These are phyloP conservation scores for Drosophila oshimai DNA, from an alignment of 1,140 invertebrate genomes.

Conservation along the genomic window DNA sequence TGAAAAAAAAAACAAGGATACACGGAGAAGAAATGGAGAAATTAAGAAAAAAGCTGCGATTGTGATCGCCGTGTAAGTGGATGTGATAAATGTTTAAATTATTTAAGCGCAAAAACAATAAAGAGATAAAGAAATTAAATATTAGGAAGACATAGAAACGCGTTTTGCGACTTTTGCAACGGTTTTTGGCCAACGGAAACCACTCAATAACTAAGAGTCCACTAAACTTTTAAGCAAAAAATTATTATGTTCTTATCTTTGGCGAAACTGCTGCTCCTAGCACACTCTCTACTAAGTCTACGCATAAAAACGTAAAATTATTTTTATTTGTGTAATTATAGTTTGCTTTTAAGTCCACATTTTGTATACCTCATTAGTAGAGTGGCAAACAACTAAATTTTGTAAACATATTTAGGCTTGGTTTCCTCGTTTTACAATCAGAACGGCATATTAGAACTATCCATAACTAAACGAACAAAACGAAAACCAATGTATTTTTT, in stretches of 20 bases:
- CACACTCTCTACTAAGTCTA: conserved; percentile 30
- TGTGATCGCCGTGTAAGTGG: conserved; percentile 80
- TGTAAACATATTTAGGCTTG: conserved; percentile 49
- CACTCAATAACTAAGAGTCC: conserved; percentile 64
- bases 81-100: conserved; percentile 82
- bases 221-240: conserved; percentile 65
- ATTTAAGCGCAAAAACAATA: conserved; percentile 75
- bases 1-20: conserved; percentile 1
- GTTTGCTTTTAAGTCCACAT: conserved; percentile 58
- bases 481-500: conserved; percentile 70
- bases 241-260: conserved; percentile 56
- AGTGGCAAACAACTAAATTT: conserved; percentile 73
- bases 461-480: conserved; percentile 25
- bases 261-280: conserved; percentile 62
- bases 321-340: conserved; percentile 44
- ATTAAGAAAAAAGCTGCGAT: conserved; percentile 68
- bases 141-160: conserved; percentile 55
- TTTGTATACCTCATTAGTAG: conserved; percentile 76
- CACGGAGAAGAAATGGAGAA: conserved; percentile 6
- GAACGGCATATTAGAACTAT: conserved; percentile 25
- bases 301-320: conserved; percentile 15
- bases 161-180: conserved; percentile 71
- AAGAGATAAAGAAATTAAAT: conserved; percentile 54
- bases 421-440: conserved; percentile 36
- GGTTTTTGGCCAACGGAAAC: conserved; percentile 54